Conservation (phyloP, 2,888 invertebrate genomes). For the Metacarcinus magister region DNA sequence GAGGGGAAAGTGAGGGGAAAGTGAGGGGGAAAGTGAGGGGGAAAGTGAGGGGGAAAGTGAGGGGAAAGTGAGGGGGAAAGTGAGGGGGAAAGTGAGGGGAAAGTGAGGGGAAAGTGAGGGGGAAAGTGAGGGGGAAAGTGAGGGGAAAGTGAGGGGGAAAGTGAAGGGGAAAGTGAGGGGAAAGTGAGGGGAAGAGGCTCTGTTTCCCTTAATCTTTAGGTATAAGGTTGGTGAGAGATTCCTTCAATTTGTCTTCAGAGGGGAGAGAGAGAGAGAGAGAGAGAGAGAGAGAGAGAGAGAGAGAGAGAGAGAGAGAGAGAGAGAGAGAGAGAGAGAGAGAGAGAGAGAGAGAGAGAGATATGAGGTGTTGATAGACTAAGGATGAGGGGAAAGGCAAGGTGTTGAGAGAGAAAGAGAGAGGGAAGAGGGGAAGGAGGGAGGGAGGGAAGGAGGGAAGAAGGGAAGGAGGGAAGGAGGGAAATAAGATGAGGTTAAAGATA, state of each 20-base stretch:
- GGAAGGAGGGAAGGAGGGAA: background rate
- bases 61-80: background rate
- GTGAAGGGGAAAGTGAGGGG: too few species aligned
- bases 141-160: too few species aligned
- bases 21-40: background rate
- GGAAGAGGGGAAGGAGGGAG: background rate
- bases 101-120: too few species aligned
- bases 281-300: background rate
- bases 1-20: background rate
- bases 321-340: background rate
- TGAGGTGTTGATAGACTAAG: background rate
- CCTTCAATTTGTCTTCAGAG: too few species aligned
- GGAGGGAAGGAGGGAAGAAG: background rate
- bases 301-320: conserved; percentile 23
- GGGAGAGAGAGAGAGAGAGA: background rate
- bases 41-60: background rate
- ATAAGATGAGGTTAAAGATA: background rate
- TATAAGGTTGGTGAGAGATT: background rate
- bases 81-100: background rate
- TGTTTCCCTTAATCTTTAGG: conserved; percentile 5
- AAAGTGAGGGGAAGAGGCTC: background rate
- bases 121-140: too few species aligned
- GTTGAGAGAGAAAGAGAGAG: background rate
- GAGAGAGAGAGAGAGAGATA: background rate
- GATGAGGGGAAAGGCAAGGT: background rate